Conservation (phyloP, 2,797 vertebrate genomes). For the Epinephelus malabaricus region DNA sequence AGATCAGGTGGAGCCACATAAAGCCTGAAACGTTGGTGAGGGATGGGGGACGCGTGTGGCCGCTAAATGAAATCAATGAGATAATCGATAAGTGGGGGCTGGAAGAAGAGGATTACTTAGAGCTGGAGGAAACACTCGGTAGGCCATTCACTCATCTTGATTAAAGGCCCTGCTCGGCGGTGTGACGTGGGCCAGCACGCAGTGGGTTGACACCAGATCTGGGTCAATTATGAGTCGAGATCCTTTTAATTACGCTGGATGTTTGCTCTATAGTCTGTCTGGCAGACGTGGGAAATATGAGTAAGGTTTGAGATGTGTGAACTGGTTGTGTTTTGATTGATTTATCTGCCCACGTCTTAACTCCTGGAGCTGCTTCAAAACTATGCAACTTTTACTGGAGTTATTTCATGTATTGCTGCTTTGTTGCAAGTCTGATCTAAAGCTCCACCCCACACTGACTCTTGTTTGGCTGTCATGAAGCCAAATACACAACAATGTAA, state of each 20-base stretch:
- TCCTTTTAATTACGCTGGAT: constrained; percentile 68
- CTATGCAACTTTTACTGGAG: background rate
- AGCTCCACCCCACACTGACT: constrained; percentile 2
- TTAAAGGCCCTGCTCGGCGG: constrained; percentile 68
- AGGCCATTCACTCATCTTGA: constrained; percentile 76
- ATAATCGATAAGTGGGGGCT: constrained; percentile 74
- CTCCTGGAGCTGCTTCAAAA: constrained; percentile 15
- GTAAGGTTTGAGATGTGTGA: constrained; percentile 34
- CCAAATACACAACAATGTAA: constrained; percentile 39
- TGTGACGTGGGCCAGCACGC: constrained; percentile 44
- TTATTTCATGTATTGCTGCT: constrained; percentile 20
- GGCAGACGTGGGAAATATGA: constrained; percentile 18
- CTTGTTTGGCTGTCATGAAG: constrained; percentile 17
- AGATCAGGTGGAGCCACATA: constrained; percentile 61
- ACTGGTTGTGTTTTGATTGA: constrained; percentile 42
- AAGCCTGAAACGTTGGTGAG: constrained; percentile 60
- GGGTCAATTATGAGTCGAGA: constrained; percentile 69
- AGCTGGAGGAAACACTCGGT: constrained; percentile 67
- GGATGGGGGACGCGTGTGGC: constrained; percentile 54
- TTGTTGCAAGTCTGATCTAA: constrained; percentile 22
- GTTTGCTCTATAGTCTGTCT: constrained; percentile 45
- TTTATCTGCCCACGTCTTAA: constrained; percentile 34
- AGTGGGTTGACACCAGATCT: constrained; percentile 57
- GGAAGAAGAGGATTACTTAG: constrained; percentile 73
- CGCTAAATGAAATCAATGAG: constrained; percentile 80